These are phyloP conservation scores for Potorous gilbertii DNA, from an alignment of 2,797 vertebrate genomes.

Conservation along the genomic window DNA sequence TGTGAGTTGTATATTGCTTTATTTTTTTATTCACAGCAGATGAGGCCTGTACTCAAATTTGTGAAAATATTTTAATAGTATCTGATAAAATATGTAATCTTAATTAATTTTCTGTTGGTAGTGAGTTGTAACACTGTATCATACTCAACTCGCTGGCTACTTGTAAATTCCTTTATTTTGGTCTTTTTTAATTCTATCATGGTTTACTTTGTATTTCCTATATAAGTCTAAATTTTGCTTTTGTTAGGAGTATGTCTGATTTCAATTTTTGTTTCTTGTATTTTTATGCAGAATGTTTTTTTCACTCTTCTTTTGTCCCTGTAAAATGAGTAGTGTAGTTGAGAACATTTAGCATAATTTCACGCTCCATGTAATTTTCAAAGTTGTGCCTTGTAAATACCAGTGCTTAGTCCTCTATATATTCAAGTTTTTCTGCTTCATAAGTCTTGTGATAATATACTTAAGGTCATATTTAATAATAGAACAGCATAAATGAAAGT, in stretches of 20 bases:
- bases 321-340: not conserved
- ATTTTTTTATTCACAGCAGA: not conserved
- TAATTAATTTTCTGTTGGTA: not conserved
- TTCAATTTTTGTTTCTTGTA: not conserved
- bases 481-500: not conserved
- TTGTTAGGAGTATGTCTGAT: not conserved
- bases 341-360: not conserved
- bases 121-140: not conserved
- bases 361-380: not conserved
- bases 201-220: not conserved
- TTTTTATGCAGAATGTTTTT: not conserved
- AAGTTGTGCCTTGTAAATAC: not conserved
- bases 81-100: not conserved
- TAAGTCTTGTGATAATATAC: not conserved
- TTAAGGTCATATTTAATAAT: not conserved
- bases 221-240: not conserved
- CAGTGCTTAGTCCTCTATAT: not conserved
- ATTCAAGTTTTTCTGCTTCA: not conserved
- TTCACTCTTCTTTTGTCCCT: not conserved
- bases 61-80: not conserved
- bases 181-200: not conserved
- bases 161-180: not conserved
- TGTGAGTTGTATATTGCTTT: not conserved
- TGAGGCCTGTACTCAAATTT: not conserved
- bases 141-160: not conserved